Percentiles rank a stretch among this genome's conserved stretches.
These are phyloP conservation scores for Pseudomyrmex concolor DNA, from an alignment of 1,140 invertebrate species.

Conservation along the genomic window DNA sequence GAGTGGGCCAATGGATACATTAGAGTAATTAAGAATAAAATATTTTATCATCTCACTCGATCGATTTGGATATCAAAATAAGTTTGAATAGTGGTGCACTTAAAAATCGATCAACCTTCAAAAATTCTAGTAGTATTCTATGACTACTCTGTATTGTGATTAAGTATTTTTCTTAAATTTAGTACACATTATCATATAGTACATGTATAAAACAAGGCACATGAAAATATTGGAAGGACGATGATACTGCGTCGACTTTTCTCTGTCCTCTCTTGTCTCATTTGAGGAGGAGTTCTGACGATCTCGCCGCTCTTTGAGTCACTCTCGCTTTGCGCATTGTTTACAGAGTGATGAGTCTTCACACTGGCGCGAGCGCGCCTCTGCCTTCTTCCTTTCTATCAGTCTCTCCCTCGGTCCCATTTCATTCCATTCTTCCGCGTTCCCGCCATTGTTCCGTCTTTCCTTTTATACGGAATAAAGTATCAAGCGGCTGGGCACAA, in stretches of 20 bases:
- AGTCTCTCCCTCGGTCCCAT: conserved; percentile 80
- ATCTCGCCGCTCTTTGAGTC: conserved; percentile 79
- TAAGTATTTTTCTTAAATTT: conserved; percentile 32
- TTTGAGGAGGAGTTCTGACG: conserved; percentile 71
- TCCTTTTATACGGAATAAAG: conserved; percentile 84
- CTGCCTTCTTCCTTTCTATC: conserved; percentile 71
- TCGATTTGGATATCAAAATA: too few relatives aligned
- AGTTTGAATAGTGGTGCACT: too few relatives aligned
- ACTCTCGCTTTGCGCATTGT: conserved; percentile 81
- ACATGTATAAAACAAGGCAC: conserved; percentile 52
- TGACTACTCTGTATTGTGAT: background rate
- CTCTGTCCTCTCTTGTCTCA: conserved; percentile 62
- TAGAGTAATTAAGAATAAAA: too few relatives aligned
- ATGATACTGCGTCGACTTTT: conserved; percentile 59
- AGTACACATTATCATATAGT: conserved; percentile 10
- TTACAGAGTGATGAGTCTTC: conserved; percentile 84
- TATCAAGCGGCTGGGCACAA: conserved; percentile 83
- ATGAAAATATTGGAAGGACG: conserved; percentile 69
- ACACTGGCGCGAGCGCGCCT: conserved; percentile 80
- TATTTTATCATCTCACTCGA: too few relatives aligned
- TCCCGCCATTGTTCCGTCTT: conserved; percentile 82
- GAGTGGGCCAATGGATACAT: too few relatives aligned
- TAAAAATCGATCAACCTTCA: too few relatives aligned
- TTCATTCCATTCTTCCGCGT: conserved; percentile 83
- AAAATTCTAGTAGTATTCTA: too few relatives aligned